Evolutionary conservation across 2,888 invertebrate genomes (phyloP).

Genomic region (Cantharis lateralis): DNA sequence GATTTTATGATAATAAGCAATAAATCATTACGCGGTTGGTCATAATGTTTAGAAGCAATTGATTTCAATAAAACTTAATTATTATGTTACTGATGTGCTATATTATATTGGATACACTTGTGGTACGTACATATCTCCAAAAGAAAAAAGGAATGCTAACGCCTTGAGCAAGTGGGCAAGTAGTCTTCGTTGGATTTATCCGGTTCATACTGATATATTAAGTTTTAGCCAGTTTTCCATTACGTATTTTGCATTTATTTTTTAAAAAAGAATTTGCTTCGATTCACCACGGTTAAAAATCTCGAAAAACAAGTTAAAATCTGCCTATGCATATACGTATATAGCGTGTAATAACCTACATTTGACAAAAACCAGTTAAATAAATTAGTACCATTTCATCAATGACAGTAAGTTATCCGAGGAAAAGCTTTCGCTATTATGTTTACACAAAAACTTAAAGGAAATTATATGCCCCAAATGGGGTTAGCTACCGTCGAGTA

Average conservation of each 20-base stretch:
- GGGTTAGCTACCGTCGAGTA: background rate
- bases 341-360: background rate
- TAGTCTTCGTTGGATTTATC: constrained; percentile 40
- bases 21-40: constrained; percentile 1
- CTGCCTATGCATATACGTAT: background rate
- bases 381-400: background rate
- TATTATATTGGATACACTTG: background rate
- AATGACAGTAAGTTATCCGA: background rate
- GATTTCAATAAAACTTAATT: constrained; percentile 37
- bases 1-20: background rate
- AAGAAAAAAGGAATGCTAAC: background rate
- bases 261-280: background rate
- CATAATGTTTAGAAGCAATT: constrained; percentile 29
- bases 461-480: background rate
- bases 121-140: background rate
- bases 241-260: constrained; percentile 7
- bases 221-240: constrained; percentile 39
- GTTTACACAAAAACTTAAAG: background rate
- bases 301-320: background rate
- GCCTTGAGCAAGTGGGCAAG: constrained; percentile 9
- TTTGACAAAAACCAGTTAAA: background rate
- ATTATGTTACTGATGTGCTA: constrained; percentile 7
- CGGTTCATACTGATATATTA: constrained; percentile 41
- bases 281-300: background rate
- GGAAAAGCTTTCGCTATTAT: background rate